Evolutionary conservation across 2,888 invertebrate species (phyloP).

Genomic region (Adelognathus sp.): DNA sequence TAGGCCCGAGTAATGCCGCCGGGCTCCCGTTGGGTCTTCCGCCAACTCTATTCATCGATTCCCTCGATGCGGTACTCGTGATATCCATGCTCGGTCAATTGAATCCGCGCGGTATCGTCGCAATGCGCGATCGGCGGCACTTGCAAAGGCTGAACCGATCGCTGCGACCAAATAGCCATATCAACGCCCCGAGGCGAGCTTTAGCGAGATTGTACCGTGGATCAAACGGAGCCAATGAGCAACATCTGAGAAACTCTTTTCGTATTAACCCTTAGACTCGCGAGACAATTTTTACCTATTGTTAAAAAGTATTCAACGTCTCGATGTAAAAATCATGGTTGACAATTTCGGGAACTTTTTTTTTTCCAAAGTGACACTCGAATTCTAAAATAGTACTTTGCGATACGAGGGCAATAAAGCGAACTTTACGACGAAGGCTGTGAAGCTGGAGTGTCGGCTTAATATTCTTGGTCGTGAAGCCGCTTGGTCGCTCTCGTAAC

Average conservation of each 20-base stretch:
- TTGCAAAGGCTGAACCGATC: neutral
- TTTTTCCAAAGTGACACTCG: no score
- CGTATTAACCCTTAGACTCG: constrained; percentile 12
- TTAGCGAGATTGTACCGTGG: neutral
- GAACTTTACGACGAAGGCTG: no score
- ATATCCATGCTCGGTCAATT: constrained; percentile 39
- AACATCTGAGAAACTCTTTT: neutral
- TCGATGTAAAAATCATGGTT: neutral
- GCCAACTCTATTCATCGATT: constrained; percentile 34
- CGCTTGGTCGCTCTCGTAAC: no score
- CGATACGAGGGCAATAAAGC: no score
- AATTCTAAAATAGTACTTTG: no score
- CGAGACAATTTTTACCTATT: neutral
- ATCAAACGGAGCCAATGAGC: neutral
- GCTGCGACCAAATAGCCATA: neutral
- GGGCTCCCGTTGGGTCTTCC: constrained; percentile 8
- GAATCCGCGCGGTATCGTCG: constrained; percentile 36
- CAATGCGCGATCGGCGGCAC: neutral
- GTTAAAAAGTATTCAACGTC: neutral
- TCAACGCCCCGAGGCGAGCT: neutral
- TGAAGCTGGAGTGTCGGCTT: no score
- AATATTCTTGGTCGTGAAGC: no score
- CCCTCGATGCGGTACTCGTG: constrained; percentile 13
- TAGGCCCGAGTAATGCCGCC: constrained; percentile 18
- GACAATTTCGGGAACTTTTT: no score